A percentile compares a stretch with the other conserved stretches of the same genome.
Evolutionary conservation across 2,797 vertebrate genomes (phyloP).

Genomic region (Vultur gryphus): DNA sequence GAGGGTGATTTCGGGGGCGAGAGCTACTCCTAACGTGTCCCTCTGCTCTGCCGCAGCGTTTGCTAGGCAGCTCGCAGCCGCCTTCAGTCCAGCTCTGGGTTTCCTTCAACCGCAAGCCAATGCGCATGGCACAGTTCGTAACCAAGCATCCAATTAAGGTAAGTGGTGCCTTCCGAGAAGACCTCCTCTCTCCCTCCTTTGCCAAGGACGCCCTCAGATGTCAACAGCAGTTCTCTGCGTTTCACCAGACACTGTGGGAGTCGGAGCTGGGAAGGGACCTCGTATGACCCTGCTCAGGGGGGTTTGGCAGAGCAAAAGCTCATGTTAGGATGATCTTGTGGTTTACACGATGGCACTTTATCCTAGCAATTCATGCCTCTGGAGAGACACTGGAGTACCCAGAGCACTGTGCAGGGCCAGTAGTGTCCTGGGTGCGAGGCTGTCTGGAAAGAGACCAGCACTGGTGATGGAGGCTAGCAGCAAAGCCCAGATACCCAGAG

Average conservation of each 20-base stretch:
- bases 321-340: background rate
- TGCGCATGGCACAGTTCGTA: slow-evolving; percentile 93
- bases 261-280: background rate
- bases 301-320: background rate
- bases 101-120: slow-evolving; percentile 94
- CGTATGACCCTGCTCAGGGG: rapidly evolving
- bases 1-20: background rate
- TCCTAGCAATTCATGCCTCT: rapidly evolving
- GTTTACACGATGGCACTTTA: background rate
- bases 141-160: slow-evolving; percentile 94
- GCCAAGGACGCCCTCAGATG: background rate
- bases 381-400: background rate
- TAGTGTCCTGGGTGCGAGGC: background rate
- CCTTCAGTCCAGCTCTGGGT: slow-evolving; percentile 95
- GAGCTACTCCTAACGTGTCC: background rate
- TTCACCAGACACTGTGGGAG: background rate
- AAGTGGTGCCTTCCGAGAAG: slow-evolving; percentile 51
- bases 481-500: background rate
- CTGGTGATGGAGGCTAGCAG: background rate
- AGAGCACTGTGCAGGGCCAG: background rate
- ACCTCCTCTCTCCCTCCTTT: background rate
- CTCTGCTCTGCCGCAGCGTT: slow-evolving; percentile 71
- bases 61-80: slow-evolving; percentile 77
- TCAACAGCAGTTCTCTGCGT: background rate
- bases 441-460: background rate